Percentiles rank a stretch among this genome's conserved stretches.
Evolutionary conservation across 2,888 invertebrate genomes (phyloP).

Genomic region (Lithophane socia): DNA sequence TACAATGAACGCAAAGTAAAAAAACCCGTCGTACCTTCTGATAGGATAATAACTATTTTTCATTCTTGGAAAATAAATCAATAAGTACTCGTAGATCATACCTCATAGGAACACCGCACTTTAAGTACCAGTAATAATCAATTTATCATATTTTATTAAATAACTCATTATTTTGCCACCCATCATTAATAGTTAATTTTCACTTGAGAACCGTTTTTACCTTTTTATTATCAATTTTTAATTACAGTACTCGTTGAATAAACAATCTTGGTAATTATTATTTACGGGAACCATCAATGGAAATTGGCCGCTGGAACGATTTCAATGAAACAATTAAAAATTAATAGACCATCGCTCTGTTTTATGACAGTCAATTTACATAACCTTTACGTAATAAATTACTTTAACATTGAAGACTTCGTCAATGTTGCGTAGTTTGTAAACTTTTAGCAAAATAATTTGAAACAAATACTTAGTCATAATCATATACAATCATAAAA

Average conservation of each 20-base stretch:
- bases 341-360: conserved; percentile 46
- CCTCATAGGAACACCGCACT: not conserved
- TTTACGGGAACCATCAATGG: conserved; percentile 52
- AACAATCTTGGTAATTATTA: conserved; percentile 52
- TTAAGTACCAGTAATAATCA: not conserved
- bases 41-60: not conserved
- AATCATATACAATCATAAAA: too few relatives aligned
- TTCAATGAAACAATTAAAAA: conserved; percentile 62
- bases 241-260: conserved; percentile 45
- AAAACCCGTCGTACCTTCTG: not conserved
- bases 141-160: conserved; percentile 21
- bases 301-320: conserved; percentile 58
- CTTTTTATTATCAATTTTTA: conserved; percentile 42
- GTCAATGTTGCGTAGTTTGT: not conserved
- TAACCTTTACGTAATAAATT: conserved; percentile 34
- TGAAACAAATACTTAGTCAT: not conserved
- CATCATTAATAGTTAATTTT: conserved; percentile 23
- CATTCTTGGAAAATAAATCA: not conserved
- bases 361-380: conserved; percentile 50
- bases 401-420: conserved; percentile 17
- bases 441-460: not conserved
- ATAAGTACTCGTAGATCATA: not conserved
- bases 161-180: conserved; percentile 14
- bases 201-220: conserved; percentile 37
- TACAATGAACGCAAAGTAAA: not conserved